These are phyloP conservation scores for Rhinichthys klamathensis DNA, from an alignment of 2,113 vertebrate species.

Conservation along the genomic window DNA sequence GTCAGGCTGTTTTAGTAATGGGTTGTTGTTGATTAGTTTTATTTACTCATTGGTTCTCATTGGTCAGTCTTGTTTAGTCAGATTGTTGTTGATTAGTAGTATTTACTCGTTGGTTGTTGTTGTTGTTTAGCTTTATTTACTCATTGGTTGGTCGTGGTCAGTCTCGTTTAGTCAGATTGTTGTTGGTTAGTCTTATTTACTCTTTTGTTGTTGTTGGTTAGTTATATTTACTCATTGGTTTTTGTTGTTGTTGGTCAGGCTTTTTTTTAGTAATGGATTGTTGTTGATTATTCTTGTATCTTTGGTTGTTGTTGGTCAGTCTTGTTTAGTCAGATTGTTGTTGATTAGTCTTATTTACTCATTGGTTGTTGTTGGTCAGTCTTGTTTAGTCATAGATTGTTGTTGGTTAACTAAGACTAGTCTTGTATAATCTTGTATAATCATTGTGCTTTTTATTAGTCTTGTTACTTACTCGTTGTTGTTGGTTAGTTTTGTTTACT, in stretches of 20 bases:
- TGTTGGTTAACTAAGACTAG: no score
- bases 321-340: background rate
- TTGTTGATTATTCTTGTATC: background rate
- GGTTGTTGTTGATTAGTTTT: background rate
- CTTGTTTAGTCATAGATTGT: background rate
- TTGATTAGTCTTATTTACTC: no score
- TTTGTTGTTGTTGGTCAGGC: background rate
- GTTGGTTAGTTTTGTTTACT: no score
- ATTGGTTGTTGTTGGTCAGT: no score
- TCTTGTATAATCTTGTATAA: no score
- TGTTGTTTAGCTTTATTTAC: background rate
- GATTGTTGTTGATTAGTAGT: no score
- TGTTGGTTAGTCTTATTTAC: no score
- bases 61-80: no score
- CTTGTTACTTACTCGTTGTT: no score
- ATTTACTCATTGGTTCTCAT: background rate
- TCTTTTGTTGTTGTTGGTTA: background rate
- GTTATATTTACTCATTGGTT: background rate
- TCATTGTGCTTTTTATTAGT: background rate
- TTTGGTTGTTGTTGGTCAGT: background rate
- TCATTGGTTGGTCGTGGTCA: background rate
- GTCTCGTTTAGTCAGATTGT: no score
- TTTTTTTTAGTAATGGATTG: background rate
- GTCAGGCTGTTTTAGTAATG: no score
- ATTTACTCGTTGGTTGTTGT: no score